Conservation (phyloP, 2,113 vertebrate genomes). For the Lethenteron reissneri region DNA sequence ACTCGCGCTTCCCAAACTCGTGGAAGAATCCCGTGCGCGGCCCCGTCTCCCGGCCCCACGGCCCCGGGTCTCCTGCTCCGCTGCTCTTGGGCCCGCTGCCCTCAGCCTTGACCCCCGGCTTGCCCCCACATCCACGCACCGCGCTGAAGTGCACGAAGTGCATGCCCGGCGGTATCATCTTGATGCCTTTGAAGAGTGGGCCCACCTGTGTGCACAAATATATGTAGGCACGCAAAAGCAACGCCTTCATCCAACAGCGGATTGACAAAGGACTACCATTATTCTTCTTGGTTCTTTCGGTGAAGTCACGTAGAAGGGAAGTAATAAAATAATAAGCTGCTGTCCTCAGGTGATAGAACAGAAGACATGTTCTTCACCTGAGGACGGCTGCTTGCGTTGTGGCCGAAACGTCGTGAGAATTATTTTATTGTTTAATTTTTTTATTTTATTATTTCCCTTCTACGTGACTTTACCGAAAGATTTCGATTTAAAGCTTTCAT, state of each 20-base stretch:
- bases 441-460: no score
- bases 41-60: slow-evolving; percentile 23
- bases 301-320: background rate
- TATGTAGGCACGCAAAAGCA: background rate
- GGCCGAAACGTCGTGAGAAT: background rate
- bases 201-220: slow-evolving; percentile 28
- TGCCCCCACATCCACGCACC: slow-evolving; percentile 12
- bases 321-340: background rate
- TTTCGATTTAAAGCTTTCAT: no score
- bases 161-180: slow-evolving; percentile 83
- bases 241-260: no score
- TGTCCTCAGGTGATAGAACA: background rate
- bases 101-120: slow-evolving; percentile 17
- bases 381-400: background rate
- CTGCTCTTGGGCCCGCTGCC: no score
- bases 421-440: no score
- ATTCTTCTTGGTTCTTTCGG: background rate
- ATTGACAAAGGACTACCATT: background rate
- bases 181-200: slow-evolving; percentile 61
- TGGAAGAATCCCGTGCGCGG: slow-evolving; percentile 62
- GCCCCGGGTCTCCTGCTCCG: no score
- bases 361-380: background rate
- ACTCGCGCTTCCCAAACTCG: slow-evolving; percentile 32
- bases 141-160: slow-evolving; percentile 71
- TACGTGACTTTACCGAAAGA: no score